A percentile compares a stretch with the other conserved stretches of the same genome.
phyloP scores from a whole-genome alignment of 2,888 invertebrate genomes.

The Liposcelis brunnea region DNA sequence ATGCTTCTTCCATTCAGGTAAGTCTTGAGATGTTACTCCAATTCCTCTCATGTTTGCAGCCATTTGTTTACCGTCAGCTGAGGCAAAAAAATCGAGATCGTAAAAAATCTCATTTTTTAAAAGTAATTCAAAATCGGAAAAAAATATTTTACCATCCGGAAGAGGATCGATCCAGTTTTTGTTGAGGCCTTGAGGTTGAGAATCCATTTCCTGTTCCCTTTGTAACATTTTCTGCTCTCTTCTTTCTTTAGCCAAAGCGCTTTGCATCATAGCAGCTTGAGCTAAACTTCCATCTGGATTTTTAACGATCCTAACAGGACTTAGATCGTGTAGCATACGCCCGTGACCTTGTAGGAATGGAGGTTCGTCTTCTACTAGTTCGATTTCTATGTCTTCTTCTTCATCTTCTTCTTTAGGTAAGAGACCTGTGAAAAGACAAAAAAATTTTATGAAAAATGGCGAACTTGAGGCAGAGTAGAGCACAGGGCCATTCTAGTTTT shows the following conservation, averaged over 20 bases:
- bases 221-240: constrained; percentile 94
- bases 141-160: constrained; percentile 44
- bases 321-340: constrained; percentile 74
- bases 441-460: no score
- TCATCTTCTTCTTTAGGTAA: constrained; percentile 82
- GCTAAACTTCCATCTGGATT: constrained; percentile 98
- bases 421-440: constrained; percentile 34
- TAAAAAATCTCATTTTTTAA: not conserved
- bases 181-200: constrained; percentile 53
- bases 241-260: constrained; percentile 90
- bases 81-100: constrained; percentile 14
- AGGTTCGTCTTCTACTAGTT: constrained; percentile 96
- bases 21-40: constrained; percentile 67
- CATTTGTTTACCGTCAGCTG: constrained; percentile 47
- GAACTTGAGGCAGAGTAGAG: no score
- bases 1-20: constrained; percentile 99
- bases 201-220: constrained; percentile 80
- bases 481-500: no score
- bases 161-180: constrained; percentile 96
- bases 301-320: constrained; percentile 87
- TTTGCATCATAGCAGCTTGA: constrained; percentile 99
- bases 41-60: constrained; percentile 72
- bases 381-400: constrained; percentile 96
- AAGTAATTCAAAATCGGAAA: constrained; percentile 10
- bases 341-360: constrained; percentile 93